Conservation (phyloP, 1,140 invertebrate genomes). For the Andricus grossulariae region DNA sequence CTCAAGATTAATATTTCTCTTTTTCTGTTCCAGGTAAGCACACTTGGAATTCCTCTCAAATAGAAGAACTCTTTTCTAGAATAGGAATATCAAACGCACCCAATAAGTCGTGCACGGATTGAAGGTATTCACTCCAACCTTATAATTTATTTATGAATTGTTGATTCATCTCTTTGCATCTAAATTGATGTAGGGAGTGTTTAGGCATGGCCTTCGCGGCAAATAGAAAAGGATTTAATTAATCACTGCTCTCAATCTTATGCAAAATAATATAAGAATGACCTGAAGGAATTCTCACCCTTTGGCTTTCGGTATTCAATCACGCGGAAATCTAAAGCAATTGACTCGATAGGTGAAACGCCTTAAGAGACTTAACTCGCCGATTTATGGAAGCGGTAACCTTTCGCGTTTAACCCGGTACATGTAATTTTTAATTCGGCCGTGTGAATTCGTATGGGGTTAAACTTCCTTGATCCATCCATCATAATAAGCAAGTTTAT, state of each 20-base stretch:
- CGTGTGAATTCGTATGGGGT: conserved; percentile 7
- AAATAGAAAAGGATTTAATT: neutral
- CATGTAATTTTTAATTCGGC: conserved; percentile 32
- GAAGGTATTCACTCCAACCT: conserved; percentile 4
- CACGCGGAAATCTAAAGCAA: conserved; percentile 52
- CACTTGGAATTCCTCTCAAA: neutral
- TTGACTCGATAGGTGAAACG: conserved; percentile 38
- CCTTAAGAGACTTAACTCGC: conserved; percentile 45
- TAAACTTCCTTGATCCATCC: conserved; percentile 4
- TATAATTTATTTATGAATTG: conserved; percentile 32
- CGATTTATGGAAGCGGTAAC: conserved; percentile 69
- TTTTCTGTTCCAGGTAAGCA: conserved; percentile 67
- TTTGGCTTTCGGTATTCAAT: conserved; percentile 60
- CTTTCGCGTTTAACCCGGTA: conserved; percentile 53
- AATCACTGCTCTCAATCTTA: conserved; percentile 13
- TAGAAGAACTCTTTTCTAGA: too few relatives aligned
- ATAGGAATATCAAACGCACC: too few relatives aligned
- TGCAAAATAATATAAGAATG: conserved; percentile 6
- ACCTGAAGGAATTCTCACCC: conserved; percentile 65
- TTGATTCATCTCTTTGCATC: neutral
- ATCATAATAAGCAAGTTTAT: neutral
- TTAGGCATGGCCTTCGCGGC: neutral
- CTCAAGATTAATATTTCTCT: neutral
- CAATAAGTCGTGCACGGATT: neutral
- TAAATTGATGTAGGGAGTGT: neutral